Conservation (phyloP, 1,140 invertebrate species). For the Goniozus legneri region DNA sequence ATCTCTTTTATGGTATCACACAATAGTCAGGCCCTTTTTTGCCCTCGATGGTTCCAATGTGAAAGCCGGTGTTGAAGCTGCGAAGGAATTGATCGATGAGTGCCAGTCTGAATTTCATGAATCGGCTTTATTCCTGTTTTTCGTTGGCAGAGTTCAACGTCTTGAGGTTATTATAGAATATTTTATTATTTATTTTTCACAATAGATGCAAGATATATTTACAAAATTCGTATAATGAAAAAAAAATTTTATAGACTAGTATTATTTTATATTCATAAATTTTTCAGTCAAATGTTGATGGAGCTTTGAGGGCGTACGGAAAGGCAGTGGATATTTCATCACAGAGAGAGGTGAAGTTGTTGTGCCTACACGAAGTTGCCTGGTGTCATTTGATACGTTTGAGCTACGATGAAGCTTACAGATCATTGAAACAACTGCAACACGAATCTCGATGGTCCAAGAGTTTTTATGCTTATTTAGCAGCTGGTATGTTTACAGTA, state of each 20-base stretch:
- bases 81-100: slow-evolving; percentile 60
- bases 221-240: background rate
- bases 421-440: slow-evolving; percentile 59
- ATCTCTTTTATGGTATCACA: slow-evolving; percentile 71
- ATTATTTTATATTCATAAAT: slow-evolving; percentile 1
- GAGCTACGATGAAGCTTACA: slow-evolving; percentile 59
- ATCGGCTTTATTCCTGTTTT: slow-evolving; percentile 70
- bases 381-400: slow-evolving; percentile 70
- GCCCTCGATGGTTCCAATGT: slow-evolving; percentile 64
- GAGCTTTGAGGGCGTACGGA: slow-evolving; percentile 60
- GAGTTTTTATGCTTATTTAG: slow-evolving; percentile 68
- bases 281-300: slow-evolving; percentile 61
- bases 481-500: slow-evolving; percentile 52
- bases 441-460: slow-evolving; percentile 67
- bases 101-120: slow-evolving; percentile 60
- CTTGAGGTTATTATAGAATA: too few species aligned
- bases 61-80: slow-evolving; percentile 59
- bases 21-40: slow-evolving; percentile 70
- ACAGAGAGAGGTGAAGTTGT: slow-evolving; percentile 66
- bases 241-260: slow-evolving; percentile 3
- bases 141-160: slow-evolving; percentile 63
- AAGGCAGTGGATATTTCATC: slow-evolving; percentile 60
- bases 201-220: too few species aligned
- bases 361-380: slow-evolving; percentile 69
- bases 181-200: too few species aligned